Percentiles rank a stretch among this genome's conserved stretches.
phyloP scores from a whole-genome alignment of 2,113 vertebrate genomes.

The Prochilodus magdalenae region DNA sequence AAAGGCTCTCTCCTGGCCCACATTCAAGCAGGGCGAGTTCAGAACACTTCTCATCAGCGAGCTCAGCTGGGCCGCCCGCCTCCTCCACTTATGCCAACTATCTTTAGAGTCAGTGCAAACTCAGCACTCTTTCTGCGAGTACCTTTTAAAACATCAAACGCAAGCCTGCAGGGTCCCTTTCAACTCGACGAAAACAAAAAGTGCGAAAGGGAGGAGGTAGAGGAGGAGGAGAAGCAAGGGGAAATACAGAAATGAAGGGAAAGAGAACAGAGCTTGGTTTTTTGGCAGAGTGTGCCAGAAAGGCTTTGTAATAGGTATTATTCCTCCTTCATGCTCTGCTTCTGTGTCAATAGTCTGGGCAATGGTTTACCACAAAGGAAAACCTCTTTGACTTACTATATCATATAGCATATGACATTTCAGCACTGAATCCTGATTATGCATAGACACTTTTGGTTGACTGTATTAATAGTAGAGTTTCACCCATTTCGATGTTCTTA shows the following conservation, averaged over 20 bases:
- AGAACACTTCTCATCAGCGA: slow-evolving; percentile 52
- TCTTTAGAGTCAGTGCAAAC: slow-evolving; percentile 69
- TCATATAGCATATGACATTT: not conserved
- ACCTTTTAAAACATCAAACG: slow-evolving; percentile 74
- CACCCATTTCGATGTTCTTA: not conserved
- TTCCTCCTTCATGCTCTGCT: not conserved
- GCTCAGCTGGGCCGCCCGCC: slow-evolving; percentile 37
- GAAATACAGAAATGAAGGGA: slow-evolving; percentile 19
- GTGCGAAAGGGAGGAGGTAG: slow-evolving; percentile 30
- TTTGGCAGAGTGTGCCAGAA: not conserved
- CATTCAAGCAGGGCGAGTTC: slow-evolving; percentile 59
- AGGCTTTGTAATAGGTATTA: not conserved
- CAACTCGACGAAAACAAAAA: slow-evolving; percentile 58
- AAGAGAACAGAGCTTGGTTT: slow-evolving; percentile 13
- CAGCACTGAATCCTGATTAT: not conserved
- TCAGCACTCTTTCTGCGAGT: slow-evolving; percentile 71
- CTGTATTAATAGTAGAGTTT: not conserved
- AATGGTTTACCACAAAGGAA: too few relatives aligned
- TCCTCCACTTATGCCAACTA: slow-evolving; percentile 55
- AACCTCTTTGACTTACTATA: not conserved
- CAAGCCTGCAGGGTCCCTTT: slow-evolving; percentile 64
- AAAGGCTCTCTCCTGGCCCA: slow-evolving; percentile 65
- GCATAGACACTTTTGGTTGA: not conserved
- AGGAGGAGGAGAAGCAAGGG: slow-evolving; percentile 30
- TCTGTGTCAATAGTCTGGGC: not conserved